phyloP scores from a whole-genome alignment of 2,797 vertebrate species.

The Petrocephalus schoutedeni region DNA sequence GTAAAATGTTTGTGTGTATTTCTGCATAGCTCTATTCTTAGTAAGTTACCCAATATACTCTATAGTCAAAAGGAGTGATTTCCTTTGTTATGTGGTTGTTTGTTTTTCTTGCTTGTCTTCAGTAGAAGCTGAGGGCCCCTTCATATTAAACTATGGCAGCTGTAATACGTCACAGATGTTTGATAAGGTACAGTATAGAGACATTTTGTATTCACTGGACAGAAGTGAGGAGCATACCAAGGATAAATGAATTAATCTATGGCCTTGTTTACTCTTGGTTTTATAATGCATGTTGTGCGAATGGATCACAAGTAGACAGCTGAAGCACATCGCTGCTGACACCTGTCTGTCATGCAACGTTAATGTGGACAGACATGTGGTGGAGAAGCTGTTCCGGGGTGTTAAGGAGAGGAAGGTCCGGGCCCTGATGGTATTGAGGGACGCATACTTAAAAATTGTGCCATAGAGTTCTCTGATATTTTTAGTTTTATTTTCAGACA shows the following conservation, averaged over 20 bases:
- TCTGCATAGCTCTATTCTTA: not conserved
- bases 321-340: not conserved
- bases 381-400: no score
- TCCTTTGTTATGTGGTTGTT: not conserved
- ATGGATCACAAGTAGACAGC: not conserved
- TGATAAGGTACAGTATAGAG: not conserved
- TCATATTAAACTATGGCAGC: not conserved
- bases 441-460: no score
- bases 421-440: no score
- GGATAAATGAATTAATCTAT: not conserved
- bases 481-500: no score
- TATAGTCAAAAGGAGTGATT: not conserved
- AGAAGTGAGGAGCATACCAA: not conserved
- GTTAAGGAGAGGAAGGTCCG: no score
- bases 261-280: not conserved
- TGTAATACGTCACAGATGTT: not conserved
- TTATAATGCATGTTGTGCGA: not conserved
- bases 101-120: not conserved
- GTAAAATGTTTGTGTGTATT: not conserved
- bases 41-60: not conserved
- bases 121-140: not conserved
- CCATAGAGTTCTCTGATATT: no score
- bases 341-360: not conserved
- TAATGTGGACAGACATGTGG: not conserved
- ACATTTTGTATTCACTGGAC: not conserved